Conservation (phyloP, 2,113 vertebrate species). For the Nannospalax galili region DNA sequence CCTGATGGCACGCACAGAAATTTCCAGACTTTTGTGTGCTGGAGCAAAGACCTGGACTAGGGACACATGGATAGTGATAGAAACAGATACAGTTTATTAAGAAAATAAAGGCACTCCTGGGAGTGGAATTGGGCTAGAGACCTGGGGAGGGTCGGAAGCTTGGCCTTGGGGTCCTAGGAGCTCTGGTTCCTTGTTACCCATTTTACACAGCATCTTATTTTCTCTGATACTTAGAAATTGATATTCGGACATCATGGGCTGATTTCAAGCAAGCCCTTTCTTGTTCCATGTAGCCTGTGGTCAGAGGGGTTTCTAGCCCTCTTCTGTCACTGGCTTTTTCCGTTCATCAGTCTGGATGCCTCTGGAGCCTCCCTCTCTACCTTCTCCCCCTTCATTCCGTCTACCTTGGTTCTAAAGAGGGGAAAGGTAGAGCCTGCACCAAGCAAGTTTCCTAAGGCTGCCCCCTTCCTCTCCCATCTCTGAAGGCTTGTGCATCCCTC, state of each 20-base stretch:
- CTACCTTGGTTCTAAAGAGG: not conserved
- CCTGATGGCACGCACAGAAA: not conserved
- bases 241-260: not conserved
- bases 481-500: not conserved
- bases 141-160: not conserved
- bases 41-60: not conserved
- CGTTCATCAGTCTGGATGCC: too few relatives aligned
- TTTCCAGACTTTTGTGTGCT: not conserved
- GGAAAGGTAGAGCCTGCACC: accelerated
- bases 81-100: too few relatives aligned
- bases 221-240: not conserved
- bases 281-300: not conserved
- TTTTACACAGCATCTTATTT: too few relatives aligned
- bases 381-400: not conserved
- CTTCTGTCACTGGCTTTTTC: not conserved
- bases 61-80: too few relatives aligned
- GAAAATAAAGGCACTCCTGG: not conserved
- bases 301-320: not conserved
- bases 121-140: too few relatives aligned
- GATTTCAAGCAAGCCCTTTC: not conserved
- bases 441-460: too few relatives aligned
- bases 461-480: not conserved
- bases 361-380: too few relatives aligned
- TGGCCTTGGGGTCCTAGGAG: not conserved
- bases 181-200: not conserved